Base-by-base conservation (phyloP, 2,888 invertebrate species). In the Arrhopalites spinosus region DNA sequence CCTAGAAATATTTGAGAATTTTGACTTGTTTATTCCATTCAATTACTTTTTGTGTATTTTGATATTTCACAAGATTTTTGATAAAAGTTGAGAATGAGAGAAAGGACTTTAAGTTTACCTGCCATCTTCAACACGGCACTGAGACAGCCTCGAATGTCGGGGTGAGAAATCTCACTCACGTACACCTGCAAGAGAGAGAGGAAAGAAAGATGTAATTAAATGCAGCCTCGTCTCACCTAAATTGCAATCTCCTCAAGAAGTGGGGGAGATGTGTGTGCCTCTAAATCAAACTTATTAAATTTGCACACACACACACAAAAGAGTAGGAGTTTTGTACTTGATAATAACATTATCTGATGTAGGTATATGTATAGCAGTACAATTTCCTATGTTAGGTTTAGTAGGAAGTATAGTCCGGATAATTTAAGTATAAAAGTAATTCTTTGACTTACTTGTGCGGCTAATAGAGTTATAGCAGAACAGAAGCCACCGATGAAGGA, bases 91-190 rank as follows among this genome's bases (percentile, higher is more conserved):
- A n/a, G n/a, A n/a, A n/a, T 92, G 36, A 36, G 36, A 36, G 36
- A 3, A 36, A 7, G 36, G 11, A 3, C 36, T 36, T 36, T 36
- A 36, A 11, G 36, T 36, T 36, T 36, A 45, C 43, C 56, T 79
- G 92, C 91, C 80, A 95, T 90, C 86, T 96, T 96, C 79, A 94
- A 88, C 77, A 94, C 90, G 5, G 94, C 93, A 84, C 94, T 94
- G 75, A 96, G 88, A 81, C 93, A 92, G 30, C 95, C 96, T 36
- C 96, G 89, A 80, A 94, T 91, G 78, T 93, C 91, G 1, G 94
- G 93, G 27, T 93, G 91, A 30, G 95, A 92, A 84, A 95, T 94
- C 87, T 96, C 96, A 84, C 94, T 94, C 84, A 96, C 92, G 88
- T 95, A 96, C 25, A 95, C 93, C 91, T 88, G 53, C 15, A 69